Evolutionary conservation across 2,888 invertebrate species (phyloP).

Genomic region (Lepetodrilus schrolli): DNA sequence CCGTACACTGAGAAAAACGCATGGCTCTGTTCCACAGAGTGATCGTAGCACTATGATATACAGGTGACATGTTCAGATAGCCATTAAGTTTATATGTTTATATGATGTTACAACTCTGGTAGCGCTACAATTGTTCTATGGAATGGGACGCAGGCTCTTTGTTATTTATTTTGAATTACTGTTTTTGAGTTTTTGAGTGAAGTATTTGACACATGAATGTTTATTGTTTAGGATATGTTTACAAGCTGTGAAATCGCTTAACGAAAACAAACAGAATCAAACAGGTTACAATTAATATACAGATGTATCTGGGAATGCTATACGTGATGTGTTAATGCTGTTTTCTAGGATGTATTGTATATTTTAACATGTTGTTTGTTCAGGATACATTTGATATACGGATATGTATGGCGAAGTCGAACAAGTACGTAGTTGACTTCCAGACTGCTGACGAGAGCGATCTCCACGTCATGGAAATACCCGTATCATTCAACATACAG

Average conservation of each 20-base stretch:
- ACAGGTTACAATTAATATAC: background rate
- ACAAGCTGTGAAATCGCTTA: too few relatives aligned
- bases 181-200: too few relatives aligned
- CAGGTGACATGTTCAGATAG: too few relatives aligned
- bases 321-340: background rate
- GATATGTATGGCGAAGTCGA: conserved; percentile 95
- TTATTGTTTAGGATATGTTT: too few relatives aligned
- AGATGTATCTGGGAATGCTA: background rate
- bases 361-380: background rate
- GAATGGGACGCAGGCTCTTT: too few relatives aligned
- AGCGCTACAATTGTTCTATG: too few relatives aligned
- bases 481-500: conserved; percentile 91
- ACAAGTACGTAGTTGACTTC: conserved; percentile 95
- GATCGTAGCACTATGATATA: background rate
- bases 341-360: background rate
- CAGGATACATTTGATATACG: conserved; percentile 96
- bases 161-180: too few relatives aligned
- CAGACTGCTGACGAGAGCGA: conserved; percentile 92
- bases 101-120: too few relatives aligned
- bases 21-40: background rate
- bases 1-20: too few relatives aligned
- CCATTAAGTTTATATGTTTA: background rate
- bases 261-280: too few relatives aligned
- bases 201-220: too few relatives aligned
- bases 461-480: conserved; percentile 95